phyloP scores from a whole-genome alignment of 2,888 invertebrate species.

The Empis stercorea region DNA sequence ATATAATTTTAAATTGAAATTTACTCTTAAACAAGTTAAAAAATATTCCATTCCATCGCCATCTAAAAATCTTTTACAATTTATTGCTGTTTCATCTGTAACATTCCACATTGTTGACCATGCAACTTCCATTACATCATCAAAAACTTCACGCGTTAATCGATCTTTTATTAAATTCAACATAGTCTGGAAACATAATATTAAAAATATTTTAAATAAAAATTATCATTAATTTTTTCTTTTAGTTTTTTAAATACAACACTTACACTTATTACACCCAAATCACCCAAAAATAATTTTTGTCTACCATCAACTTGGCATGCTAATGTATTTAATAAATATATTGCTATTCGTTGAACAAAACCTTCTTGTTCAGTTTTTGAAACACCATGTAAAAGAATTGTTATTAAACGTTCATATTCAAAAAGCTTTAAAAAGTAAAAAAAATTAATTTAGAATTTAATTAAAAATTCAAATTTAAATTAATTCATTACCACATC shows the following conservation, averaged over 20 bases:
- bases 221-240: too few relatives aligned
- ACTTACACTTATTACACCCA: constrained; percentile 71
- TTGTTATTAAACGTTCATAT: constrained; percentile 73
- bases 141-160: constrained; percentile 62
- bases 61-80: constrained; percentile 82
- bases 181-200: constrained; percentile 52
- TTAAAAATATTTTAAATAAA: not conserved
- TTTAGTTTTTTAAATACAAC: too few relatives aligned
- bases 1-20: constrained; percentile 16
- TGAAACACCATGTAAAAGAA: constrained; percentile 68
- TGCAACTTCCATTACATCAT: constrained; percentile 93
- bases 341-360: constrained; percentile 88
- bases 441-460: not conserved
- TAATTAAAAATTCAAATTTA: not conserved
- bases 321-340: constrained; percentile 86
- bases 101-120: constrained; percentile 99
- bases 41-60: constrained; percentile 84
- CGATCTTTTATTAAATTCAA: constrained; percentile 73
- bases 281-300: constrained; percentile 79
- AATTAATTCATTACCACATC: constrained; percentile 58
- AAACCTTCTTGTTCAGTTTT: constrained; percentile 78
- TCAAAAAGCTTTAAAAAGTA: constrained; percentile 67
- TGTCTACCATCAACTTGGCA: constrained; percentile 92
- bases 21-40: constrained; percentile 71
- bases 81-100: constrained; percentile 89